phyloP scores from a whole-genome alignment of 2,888 invertebrate genomes.

The Orchesella flavescens region DNA sequence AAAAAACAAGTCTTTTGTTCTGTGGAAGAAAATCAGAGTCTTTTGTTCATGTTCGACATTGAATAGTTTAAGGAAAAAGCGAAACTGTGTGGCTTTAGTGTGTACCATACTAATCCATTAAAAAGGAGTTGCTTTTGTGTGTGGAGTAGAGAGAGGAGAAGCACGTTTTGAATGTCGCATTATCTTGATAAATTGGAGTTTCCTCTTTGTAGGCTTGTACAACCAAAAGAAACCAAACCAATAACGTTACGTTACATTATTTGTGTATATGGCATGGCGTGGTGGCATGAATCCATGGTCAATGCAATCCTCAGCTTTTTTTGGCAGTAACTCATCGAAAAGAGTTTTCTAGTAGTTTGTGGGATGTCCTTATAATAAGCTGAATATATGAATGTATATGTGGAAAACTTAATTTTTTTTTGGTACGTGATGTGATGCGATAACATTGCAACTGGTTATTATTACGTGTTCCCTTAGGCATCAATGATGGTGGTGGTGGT shows the following conservation, averaged over 20 bases:
- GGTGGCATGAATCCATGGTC: background rate
- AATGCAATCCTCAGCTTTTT: conserved; percentile 4
- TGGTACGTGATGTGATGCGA: too few relatives aligned
- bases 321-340: background rate
- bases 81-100: background rate
- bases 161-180: conserved; percentile 45
- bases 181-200: conserved; percentile 55
- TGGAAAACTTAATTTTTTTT: too few relatives aligned
- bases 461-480: background rate
- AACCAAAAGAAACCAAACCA: too few relatives aligned
- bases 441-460: conserved; percentile 44
- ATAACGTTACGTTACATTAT: too few relatives aligned
- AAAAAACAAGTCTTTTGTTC: background rate
- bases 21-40: conserved; percentile 4
- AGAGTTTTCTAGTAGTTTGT: too few relatives aligned
- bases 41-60: background rate
- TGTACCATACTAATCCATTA: conserved; percentile 1
- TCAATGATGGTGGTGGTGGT: background rate
- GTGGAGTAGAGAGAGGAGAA: background rate
- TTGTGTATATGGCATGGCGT: too few relatives aligned
- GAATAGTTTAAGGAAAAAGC: conserved; percentile 5
- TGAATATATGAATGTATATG: too few relatives aligned
- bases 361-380: too few relatives aligned
- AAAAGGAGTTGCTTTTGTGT: background rate
- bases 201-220: conserved; percentile 14